Conservation (phyloP, 2,888 invertebrate genomes). For the Lepeophtheirus nordmannii region DNA sequence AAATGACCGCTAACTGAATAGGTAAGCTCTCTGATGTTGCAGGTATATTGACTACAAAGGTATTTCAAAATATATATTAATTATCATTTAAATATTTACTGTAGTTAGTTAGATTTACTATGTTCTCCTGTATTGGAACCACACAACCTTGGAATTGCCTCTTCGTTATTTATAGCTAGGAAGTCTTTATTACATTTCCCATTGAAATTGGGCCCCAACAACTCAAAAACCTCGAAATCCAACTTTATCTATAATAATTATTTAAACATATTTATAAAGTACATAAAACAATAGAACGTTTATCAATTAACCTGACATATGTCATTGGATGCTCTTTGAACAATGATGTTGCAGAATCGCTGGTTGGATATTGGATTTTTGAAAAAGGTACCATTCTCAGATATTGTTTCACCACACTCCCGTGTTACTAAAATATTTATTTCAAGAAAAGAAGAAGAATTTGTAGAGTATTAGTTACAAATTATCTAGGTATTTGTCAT, state of each 20-base stretch:
- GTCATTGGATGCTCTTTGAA: conserved; percentile 13
- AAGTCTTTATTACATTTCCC: conserved; percentile 18
- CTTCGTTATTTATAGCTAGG: conserved; percentile 14
- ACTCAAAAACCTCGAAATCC: conserved; percentile 8
- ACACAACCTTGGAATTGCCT: conserved; percentile 11
- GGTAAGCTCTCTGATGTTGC: neutral
- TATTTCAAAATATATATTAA: neutral
- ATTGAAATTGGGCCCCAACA: neutral
- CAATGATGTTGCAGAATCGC: conserved; percentile 22
- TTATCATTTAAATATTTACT: neutral
- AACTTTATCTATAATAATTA: neutral
- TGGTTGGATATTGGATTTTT: conserved; percentile 18
- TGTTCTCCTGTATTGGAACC: conserved; percentile 21
- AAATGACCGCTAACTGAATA: neutral
- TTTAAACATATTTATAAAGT: neutral
- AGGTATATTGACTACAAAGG: neutral
- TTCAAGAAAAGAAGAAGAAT: neutral
- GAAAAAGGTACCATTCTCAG: conserved; percentile 22
- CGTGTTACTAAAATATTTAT: neutral
- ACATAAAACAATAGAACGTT: neutral
- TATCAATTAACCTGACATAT: conserved; percentile 21
- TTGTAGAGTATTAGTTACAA: neutral
- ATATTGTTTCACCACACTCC: conserved; percentile 7
- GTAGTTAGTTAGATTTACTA: neutral
- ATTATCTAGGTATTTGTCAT: neutral